phyloP scores from a whole-genome alignment of 1,140 invertebrate genomes.

The Pectinophora gossypiella region DNA sequence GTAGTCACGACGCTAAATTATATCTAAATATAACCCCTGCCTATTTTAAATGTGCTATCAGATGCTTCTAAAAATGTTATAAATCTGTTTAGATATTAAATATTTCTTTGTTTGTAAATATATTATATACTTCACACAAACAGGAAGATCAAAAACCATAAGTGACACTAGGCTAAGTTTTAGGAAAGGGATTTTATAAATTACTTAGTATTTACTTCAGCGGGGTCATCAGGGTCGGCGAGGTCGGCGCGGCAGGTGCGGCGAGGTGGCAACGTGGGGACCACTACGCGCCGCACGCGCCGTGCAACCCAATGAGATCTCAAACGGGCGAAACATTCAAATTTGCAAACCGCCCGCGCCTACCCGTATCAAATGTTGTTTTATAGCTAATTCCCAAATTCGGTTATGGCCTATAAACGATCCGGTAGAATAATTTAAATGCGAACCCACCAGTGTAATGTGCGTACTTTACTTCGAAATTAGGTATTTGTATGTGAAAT shows the following conservation, averaged over 20 bases:
- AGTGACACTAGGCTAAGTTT: too few relatives aligned
- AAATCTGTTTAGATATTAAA: too few relatives aligned
- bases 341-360: constrained; percentile 66
- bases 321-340: constrained; percentile 67
- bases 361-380: constrained; percentile 73
- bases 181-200: too few relatives aligned
- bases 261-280: constrained; percentile 35
- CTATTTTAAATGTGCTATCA: too few relatives aligned
- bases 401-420: constrained; percentile 75
- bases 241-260: constrained; percentile 13
- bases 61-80: too few relatives aligned
- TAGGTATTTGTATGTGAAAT: constrained; percentile 75
- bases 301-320: constrained; percentile 62
- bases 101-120: too few relatives aligned
- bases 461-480: constrained; percentile 70
- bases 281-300: constrained; percentile 49
- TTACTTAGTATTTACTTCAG: constrained; percentile 6
- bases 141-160: too few relatives aligned
- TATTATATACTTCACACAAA: too few relatives aligned
- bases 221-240: constrained; percentile 9
- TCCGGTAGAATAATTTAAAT: constrained; percentile 75
- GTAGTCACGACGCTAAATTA: constrained; percentile 58
- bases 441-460: constrained; percentile 71
- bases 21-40: constrained; percentile 48
- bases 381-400: constrained; percentile 76